Percentiles rank a stretch among this genome's conserved stretches.
phyloP scores from a whole-genome alignment of 1,140 invertebrate genomes.

The Capitella teleta region DNA sequence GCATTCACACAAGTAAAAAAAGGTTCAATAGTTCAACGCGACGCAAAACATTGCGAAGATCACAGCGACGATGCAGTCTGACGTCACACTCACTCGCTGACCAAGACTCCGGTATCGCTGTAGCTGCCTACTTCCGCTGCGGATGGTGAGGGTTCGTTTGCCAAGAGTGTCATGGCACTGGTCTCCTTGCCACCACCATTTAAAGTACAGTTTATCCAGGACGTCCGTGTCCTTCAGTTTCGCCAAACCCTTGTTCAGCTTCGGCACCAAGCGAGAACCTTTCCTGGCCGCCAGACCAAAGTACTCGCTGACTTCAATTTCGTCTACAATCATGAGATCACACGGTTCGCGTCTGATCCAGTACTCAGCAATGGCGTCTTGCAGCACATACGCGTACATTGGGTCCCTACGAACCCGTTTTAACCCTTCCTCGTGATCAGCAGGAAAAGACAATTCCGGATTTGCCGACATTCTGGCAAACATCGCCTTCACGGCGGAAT shows the following conservation, averaged over 20 bases:
- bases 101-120: too few species aligned
- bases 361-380: conserved; percentile 12
- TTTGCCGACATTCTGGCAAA: conserved; percentile 5
- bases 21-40: too few species aligned
- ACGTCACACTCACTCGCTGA: too few species aligned
- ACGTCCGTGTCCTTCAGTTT: conserved; percentile 1
- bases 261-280: conserved; percentile 1
- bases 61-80: too few species aligned
- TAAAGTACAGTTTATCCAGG: background rate
- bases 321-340: conserved; percentile 12
- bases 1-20: too few species aligned
- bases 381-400: conserved; percentile 10
- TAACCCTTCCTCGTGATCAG: conserved; percentile 3
- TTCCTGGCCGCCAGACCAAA: conserved; percentile 10
- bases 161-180: conserved; percentile 5
- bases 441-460: conserved; percentile 1
- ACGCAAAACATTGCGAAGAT: too few species aligned
- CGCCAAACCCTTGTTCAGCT: conserved; percentile 5
- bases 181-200: conserved; percentile 7
- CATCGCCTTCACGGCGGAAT: conserved; percentile 1
- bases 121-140: too few species aligned
- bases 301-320: conserved; percentile 4
- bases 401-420: conserved; percentile 7
- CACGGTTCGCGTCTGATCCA: conserved; percentile 5
- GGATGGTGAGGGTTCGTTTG: too few species aligned